These are phyloP conservation scores for Phylloscopus trochilus DNA, from an alignment of 2,113 vertebrate genomes.

Conservation along the genomic window DNA sequence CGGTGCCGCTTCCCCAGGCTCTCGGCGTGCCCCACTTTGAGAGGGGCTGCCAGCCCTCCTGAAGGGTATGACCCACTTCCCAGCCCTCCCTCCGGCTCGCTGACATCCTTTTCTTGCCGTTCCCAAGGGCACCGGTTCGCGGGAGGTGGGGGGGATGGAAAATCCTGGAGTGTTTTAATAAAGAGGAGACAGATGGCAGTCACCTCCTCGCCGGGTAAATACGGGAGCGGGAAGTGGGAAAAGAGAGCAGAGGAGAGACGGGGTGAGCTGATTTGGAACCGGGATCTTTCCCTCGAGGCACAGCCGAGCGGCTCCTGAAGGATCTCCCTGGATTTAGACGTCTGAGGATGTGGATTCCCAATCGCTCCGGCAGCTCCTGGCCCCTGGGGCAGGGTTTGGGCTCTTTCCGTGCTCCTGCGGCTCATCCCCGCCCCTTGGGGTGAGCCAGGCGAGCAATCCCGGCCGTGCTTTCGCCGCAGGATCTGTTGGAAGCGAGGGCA, in stretches of 20 bases:
- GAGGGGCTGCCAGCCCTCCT: conserved; percentile 15
- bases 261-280: background rate
- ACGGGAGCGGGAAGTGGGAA: background rate
- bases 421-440: background rate
- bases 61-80: conserved; percentile 51
- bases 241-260: background rate
- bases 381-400: background rate
- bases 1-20: background rate
- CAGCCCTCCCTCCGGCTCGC: conserved; percentile 2
- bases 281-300: background rate
- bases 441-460: background rate
- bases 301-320: background rate
- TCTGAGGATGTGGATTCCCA: background rate
- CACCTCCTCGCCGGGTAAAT: conserved; percentile 32
- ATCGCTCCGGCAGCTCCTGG: background rate
- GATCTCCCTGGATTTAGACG: background rate
- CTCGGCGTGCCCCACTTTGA: conserved; percentile 16
- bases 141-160: background rate
- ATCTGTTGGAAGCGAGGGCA: background rate
- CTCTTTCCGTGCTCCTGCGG: fast-evolving
- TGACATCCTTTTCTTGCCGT: conserved; percentile 44
- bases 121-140: conserved; percentile 2
- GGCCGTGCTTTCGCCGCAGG: background rate
- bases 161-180: conserved; percentile 52
- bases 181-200: conserved; percentile 41